phyloP scores from a whole-genome alignment of 2,113 vertebrate genomes.

The Pao palembangensis region DNA sequence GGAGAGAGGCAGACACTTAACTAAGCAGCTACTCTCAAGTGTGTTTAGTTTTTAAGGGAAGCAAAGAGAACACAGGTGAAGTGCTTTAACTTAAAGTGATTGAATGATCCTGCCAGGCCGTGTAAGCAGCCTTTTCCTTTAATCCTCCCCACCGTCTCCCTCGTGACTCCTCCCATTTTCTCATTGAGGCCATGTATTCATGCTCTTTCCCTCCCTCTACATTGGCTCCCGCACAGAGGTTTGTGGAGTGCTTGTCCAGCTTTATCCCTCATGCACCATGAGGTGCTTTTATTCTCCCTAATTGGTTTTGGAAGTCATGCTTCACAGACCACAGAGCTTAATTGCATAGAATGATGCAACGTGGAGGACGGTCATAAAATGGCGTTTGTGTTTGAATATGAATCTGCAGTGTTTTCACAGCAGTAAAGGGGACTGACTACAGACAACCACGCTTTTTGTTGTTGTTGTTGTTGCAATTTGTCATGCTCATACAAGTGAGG shows the following conservation, averaged over 20 bases:
- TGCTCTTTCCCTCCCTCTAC: constrained; percentile 20
- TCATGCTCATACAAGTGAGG: too few relatives aligned
- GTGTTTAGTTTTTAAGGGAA: neutral
- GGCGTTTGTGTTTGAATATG: constrained; percentile 9
- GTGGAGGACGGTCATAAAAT: neutral
- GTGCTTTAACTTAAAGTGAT: neutral
- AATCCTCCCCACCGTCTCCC: constrained; percentile 23
- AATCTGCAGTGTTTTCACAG: constrained; percentile 1
- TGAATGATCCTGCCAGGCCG: constrained; percentile 15
- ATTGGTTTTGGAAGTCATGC: constrained; percentile 32
- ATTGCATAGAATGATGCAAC: neutral
- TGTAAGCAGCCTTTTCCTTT: constrained; percentile 48
- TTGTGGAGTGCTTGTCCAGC: constrained; percentile 34
- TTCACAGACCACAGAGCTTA: constrained; percentile 5
- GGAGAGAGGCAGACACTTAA: too few relatives aligned
- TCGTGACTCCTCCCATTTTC: constrained; percentile 36
- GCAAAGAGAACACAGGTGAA: neutral
- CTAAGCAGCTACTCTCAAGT: constrained; percentile 1
- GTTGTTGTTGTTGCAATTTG: neutral
- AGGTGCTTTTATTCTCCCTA: constrained; percentile 33
- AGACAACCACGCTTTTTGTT: neutral
- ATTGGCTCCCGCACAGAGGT: constrained; percentile 33
- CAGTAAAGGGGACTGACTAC: neutral
- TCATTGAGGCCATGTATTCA: constrained; percentile 60
- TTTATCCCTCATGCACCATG: constrained; percentile 16